Evolutionary conservation across 2,888 invertebrate genomes (phyloP), one percentile per base, ranked within the genome.

Genomic region (Ecliptopera silaceata): DNA sequence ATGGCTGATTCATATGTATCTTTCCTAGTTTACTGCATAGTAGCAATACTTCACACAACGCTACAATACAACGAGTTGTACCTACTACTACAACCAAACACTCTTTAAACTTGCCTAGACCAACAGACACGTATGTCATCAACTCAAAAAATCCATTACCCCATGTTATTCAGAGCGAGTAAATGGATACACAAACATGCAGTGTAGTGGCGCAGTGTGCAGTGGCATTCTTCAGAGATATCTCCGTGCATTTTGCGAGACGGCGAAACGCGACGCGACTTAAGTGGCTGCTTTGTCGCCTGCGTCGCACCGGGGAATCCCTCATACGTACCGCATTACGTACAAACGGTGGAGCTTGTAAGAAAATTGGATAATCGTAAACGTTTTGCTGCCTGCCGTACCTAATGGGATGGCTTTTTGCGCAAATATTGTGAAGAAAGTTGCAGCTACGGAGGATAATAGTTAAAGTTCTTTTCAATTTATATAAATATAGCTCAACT

Each of bases 131-230:
- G 66, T 55, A 64, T 61, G 61, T 66, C 66, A 67, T 64, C 59
- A 68, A 64, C 61, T 68, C 63, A 70, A 72, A 74, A 81, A 82
- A 80, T 79, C 79, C 80, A 82, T 81, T 82, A 82, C 74, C 66
- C 65, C 63, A 63, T 66, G 69, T 68, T 70, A 70, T 79, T 76
- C 74, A 73, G 72, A 69, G 71, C 70, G 66, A 70, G 80, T 76
- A 83, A 85, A 84, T 84, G 84, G 80, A 78, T 82, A 77, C 74
- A 82, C 84, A 86, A 84, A 85, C 81, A 84, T 73, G 72, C 68
- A 68, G 69, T 72, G 71, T 68, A 66, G 68, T 70, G 68, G 71
- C 36, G 15, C 61, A 63, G 62, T 69, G 71, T 67, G 64, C 71
- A 69, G 69, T 66, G 65, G 69, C 63, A 65, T 68, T 72, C 74